Base-by-base conservation (phyloP, 2,888 invertebrate genomes). In the Drosophila antonietae region DNA sequence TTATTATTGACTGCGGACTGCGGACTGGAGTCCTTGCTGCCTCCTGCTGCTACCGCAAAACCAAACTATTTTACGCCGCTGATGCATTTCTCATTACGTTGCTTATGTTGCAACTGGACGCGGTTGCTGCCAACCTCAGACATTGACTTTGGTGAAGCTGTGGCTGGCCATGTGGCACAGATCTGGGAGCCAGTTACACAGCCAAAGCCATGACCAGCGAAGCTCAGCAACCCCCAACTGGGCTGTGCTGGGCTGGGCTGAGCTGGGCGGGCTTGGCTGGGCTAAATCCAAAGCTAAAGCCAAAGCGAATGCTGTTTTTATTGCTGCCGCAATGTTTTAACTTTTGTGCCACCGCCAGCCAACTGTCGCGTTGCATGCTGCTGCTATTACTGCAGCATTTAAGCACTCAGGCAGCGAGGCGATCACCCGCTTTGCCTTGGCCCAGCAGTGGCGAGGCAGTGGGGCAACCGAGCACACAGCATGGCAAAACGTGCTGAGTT, bases 281-380 rank as follows among this genome's bases (percentile, higher is more conserved):
- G 56, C 49, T 67, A 73, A 46, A 23, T 23, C 46, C 23, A 23
- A 66, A 66, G 78, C 64, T 60, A 66, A 75, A 70, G 65, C 85
- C 67, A 55, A 58, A 67, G 60, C 75, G 57, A 85, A 79, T 83
- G 87, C 77, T 88, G 88, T 85, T 86, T 86, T 86, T 89, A 86
- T 89, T 88, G 88, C 89, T 72, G 79, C 89, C 89, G 88, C 85
- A 86, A 86, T 86, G 85, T 86, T 86, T 88, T 76, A 89, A 89
- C 89, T 83, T 83, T 79, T 81, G 81, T 83, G 71, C 73, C 56
- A 52, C 66, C 59, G 51, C 61, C 49, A 46, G 51, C 49, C 35
- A 23, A 81, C 89, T 81, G 89, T 87, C 89, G 87, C 79, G 89
- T 81, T 84, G 84, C 89, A 84, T 84, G 89, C 87, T 83, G 89